Conservation (phyloP, 2,113 vertebrate genomes). For the Petrocephalus zakoni region DNA sequence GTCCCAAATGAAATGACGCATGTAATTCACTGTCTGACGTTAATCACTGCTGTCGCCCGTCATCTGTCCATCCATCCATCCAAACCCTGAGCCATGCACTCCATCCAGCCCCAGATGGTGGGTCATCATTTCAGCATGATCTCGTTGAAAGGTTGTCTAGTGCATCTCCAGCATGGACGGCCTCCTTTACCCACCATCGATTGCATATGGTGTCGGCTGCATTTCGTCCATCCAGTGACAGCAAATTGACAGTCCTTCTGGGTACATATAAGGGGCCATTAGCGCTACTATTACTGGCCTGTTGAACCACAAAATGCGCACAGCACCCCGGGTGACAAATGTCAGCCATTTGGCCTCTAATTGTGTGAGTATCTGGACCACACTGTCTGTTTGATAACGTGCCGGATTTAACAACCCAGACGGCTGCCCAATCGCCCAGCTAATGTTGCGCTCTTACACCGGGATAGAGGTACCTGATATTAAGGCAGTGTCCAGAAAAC, state of each 20-base stretch:
- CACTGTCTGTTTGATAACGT: neutral
- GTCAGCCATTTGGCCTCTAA: neutral
- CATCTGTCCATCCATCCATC: neutral
- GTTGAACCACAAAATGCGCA: constrained; percentile 3
- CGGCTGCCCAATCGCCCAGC: neutral
- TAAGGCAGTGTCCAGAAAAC: neutral
- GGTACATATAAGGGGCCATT: neutral
- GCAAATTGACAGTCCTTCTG: neutral
- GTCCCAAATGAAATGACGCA: neutral
- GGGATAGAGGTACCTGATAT: neutral
- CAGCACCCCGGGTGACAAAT: constrained; percentile 1
- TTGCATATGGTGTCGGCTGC: neutral
- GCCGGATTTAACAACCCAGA: neutral
- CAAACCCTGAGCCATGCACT: neutral
- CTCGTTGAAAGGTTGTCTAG: neutral
- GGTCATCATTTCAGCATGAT: neutral
- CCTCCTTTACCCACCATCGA: neutral
- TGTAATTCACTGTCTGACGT: neutral
- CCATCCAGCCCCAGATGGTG: neutral
- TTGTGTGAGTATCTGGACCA: constrained; percentile 6
- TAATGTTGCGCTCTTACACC: neutral
- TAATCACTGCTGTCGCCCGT: neutral
- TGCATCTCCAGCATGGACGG: neutral
- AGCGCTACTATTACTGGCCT: neutral
- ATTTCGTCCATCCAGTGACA: neutral